Conservation (phyloP, 2,797 vertebrate genomes). For the Acrossocheilus fasciatus region DNA sequence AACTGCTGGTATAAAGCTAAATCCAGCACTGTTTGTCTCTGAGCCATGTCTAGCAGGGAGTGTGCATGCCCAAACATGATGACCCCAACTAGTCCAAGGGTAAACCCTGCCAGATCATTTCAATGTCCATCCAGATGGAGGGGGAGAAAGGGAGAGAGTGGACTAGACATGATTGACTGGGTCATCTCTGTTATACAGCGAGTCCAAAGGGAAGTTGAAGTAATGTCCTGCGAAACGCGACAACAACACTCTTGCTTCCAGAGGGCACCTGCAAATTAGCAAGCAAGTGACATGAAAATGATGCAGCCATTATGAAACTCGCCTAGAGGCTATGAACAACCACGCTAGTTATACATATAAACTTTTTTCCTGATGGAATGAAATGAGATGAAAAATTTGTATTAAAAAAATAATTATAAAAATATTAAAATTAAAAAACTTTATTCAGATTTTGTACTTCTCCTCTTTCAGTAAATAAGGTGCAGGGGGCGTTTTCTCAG, state of each 20-base stretch:
- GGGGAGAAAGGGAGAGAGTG: not conserved
- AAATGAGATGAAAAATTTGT: not conserved
- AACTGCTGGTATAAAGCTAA: slow-evolving; percentile 27
- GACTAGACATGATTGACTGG: slow-evolving; percentile 44
- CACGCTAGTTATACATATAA: not conserved
- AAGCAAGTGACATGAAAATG: slow-evolving; percentile 42
- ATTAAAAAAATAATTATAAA: not conserved
- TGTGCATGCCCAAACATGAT: slow-evolving; percentile 64
- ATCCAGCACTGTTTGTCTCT: slow-evolving; percentile 30
- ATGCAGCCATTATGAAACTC: slow-evolving; percentile 10
- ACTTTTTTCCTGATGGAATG: not conserved
- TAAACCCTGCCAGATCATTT: slow-evolving; percentile 69
- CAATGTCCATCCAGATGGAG: slow-evolving; percentile 59
- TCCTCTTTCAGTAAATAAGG: not conserved
- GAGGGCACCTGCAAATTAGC: slow-evolving; percentile 25
- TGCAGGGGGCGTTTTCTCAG: not conserved
- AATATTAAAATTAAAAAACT: not conserved
- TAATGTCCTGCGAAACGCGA: not conserved
- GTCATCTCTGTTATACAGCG: not conserved
- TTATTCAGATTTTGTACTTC: not conserved
- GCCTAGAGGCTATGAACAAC: not conserved
- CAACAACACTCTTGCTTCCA: not conserved
- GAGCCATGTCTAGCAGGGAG: slow-evolving; percentile 60
- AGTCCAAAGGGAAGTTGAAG: not conserved
- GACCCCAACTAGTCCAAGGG: slow-evolving; percentile 63